Base-by-base conservation (phyloP, 2,797 vertebrate species). In the Merluccius polli region DNA sequence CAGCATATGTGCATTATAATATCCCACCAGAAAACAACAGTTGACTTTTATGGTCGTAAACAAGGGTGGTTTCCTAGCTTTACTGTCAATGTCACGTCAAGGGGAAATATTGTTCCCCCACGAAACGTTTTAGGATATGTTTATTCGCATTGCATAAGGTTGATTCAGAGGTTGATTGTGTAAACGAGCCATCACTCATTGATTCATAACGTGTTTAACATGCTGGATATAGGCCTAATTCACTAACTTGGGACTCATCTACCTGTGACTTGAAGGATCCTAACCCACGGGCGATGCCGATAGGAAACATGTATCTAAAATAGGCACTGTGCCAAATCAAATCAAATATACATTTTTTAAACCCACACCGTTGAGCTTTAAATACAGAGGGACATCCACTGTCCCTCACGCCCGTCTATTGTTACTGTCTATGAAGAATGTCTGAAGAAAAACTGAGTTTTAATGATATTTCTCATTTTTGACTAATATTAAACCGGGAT, bases 51-150 rank as follows among this genome's bases (percentile, higher is more conserved):
- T n/a, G 52, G 52, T 8, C 1, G 52, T 9, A n/a, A n/a, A 59
- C 21, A 59, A n/a, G 7, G 21, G 52, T 59, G 52, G 1, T 18
- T 84, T 82, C 75, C 38, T 76, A 81, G 77, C 75, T 69, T 73
- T 31, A 44, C 33, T 78, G 75, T 78, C 86, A 90, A 89, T 89
- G 88, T 89, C 89, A 90, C 0, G 44, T 86, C 84, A 90, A 91
- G 87, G 89, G 87, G 87, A 88, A 75, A 79, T 18, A 35, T 33
- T 4, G 18, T 70, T 32, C 18, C n/a, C 11, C 69, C 5, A 16
- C 18, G 10, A 21, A 1, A n/a, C 1, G 52, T 59, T n/a, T 24
- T 8, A 9, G 52, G 48, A 52, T 1, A 4, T 38, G 36, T 52
- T 21, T 21, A 7, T 59, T 9, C 52, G 21, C 21, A 6, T n/a